Evolutionary conservation across 1,140 invertebrate genomes (phyloP), one percentile per base, ranked within the genome.

Genomic region (Psix sp.): DNA sequence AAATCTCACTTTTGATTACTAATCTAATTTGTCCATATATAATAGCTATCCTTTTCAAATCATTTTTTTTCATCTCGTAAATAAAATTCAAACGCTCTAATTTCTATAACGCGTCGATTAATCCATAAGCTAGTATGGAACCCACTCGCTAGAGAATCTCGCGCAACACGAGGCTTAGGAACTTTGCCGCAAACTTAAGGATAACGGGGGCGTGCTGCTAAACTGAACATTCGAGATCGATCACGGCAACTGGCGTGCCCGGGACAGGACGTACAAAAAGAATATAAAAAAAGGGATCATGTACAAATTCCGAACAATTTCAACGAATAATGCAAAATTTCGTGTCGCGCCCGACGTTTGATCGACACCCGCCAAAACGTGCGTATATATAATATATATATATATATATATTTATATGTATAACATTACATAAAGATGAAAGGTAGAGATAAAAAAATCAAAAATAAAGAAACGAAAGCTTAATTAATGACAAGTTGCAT

Each of bases 401-500:
- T 60, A 68, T 48, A 63, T 63, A 43, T 39, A 49, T 40, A 60
- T 63, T 52, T 39, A 68, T 62, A 59, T 46, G 51, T 39, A 74
- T 68, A 77, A 72, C 36, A 16, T 67, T n/a, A n/a, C n/a, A n/a
- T n/a, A n/a, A n/a, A n/a, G n/a, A n/a, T n/a, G n/a, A n/a, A n/a
- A n/a, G n/a, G n/a, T n/a, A n/a, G 76, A 72, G 46, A 78, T 71
- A 57, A 42, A 76, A 65, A 62, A 49, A 72, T 74, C 49, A 77
- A 74, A 77, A 57, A 13, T 36, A 62, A 33, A 48, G 11, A 63
- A 35, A 57, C 51, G 52, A 45, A 79, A 79, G 75, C 77, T 84
- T 79, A 84, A 84, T 83, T 80, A 82, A 80, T 78, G 82, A 84
- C 78, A 79, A 84, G 78, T 82, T 74, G 75, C 76, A 65, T 78